These are phyloP conservation scores for Stenotaenia linearis DNA, from an alignment of 2,888 invertebrate genomes.

Conservation along the genomic window DNA sequence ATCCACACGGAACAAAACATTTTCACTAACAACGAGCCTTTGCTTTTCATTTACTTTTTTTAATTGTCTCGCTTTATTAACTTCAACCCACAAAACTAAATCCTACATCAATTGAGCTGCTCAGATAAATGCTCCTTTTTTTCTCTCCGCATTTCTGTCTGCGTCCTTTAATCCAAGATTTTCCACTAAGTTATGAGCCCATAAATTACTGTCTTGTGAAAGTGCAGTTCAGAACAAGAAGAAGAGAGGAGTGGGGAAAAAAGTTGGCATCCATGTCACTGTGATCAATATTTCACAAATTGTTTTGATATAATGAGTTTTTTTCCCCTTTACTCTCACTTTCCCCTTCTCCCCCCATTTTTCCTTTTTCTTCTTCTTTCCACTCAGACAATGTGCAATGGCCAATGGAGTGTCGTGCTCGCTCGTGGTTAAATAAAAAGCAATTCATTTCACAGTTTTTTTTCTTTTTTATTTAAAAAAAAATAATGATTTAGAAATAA, in stretches of 20 bases:
- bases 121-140: background rate
- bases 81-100: background rate
- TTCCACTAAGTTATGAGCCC: slow-evolving; percentile 22
- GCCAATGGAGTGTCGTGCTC: background rate
- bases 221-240: background rate
- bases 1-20: background rate
- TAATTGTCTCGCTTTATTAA: background rate
- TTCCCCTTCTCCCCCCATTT: background rate
- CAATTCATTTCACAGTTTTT: background rate
- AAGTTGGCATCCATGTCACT: slow-evolving; percentile 4
- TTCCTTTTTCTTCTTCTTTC: background rate
- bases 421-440: background rate
- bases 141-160: background rate
- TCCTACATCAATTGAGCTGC: slow-evolving; percentile 1
- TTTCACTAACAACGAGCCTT: background rate
- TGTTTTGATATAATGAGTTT: slow-evolving; percentile 22
- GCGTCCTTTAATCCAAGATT: slow-evolving; percentile 26
- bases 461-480: background rate
- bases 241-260: background rate
- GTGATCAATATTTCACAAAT: slow-evolving; percentile 29
- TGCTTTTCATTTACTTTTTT: background rate
- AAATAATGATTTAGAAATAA: background rate
- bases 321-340: background rate
- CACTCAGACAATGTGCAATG: background rate
- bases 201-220: slow-evolving; percentile 17